Conservation (phyloP, 1,140 invertebrate genomes). For the Leucophenga varia region DNA sequence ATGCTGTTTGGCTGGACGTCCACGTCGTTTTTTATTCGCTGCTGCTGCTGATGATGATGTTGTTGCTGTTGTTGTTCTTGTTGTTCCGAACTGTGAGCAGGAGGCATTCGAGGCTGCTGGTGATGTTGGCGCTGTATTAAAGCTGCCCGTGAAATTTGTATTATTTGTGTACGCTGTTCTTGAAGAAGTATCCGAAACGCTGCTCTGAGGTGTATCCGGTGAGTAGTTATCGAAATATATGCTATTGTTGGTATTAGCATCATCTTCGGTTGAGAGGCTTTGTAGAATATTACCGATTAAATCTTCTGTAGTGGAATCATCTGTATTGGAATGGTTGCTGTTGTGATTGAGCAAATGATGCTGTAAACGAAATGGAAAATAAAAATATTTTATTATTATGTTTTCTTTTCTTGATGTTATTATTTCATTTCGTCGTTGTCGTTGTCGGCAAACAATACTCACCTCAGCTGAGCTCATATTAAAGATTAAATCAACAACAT, state of each 20-base stretch:
- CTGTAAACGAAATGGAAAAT: slow-evolving; percentile 29
- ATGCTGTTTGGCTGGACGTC: slow-evolving; percentile 45
- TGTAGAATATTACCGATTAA: too few species aligned
- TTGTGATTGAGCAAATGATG: slow-evolving; percentile 6
- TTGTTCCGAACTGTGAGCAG: slow-evolving; percentile 24
- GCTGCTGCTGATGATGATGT: slow-evolving; percentile 3
- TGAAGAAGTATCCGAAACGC: slow-evolving; percentile 24
- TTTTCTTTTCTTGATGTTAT: not conserved
- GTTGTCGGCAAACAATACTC: too few species aligned
- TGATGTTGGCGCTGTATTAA: slow-evolving; percentile 37
- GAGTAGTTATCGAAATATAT: slow-evolving; percentile 23
- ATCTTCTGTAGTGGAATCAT: slow-evolving; percentile 12
- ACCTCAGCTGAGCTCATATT: not conserved
- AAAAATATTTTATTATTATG: not conserved
- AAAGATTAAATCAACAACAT: slow-evolving; percentile 2
- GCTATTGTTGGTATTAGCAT: slow-evolving; percentile 17
- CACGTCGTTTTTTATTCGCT: slow-evolving; percentile 33
- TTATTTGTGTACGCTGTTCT: slow-evolving; percentile 26
- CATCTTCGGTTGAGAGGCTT: slow-evolving; percentile 32
- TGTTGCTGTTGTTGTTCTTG: slow-evolving; percentile 4
- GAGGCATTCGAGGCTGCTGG: slow-evolving; percentile 36
- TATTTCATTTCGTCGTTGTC: not conserved
- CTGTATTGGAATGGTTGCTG: slow-evolving; percentile 11
- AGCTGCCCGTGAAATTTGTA: slow-evolving; percentile 21
- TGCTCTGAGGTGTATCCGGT: slow-evolving; percentile 39